Evolutionary conservation across 2,113 vertebrate genomes (phyloP), one percentile per base, ranked within the genome.

Genomic region (Mixornis gularis): DNA sequence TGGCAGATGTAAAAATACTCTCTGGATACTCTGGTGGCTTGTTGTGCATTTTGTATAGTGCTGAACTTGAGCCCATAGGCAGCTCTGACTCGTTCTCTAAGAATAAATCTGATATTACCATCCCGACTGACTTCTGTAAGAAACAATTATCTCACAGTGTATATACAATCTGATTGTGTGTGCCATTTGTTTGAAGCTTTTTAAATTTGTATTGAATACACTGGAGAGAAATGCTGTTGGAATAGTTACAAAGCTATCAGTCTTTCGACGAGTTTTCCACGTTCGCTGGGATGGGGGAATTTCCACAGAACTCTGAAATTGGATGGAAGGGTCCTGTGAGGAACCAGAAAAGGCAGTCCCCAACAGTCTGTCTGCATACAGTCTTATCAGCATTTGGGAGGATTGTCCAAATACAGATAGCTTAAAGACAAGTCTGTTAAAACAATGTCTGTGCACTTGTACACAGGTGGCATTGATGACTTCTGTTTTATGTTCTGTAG

Each of bases 401-500:
- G 70, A 29, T 7, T 72, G 38, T 34, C 43, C 40, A 63, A 55
- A 70, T 13, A 53, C 18, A 43, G n/a, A 4, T 8, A 30, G 34
- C 32, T 71, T 26, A 38, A 70, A 71, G 40, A 56, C 4, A 25
- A 46, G 60, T 34, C 30, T 59, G 10, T 44, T 72, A 34, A 63
- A 93, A 70, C 12, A 10, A 9, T 26, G 19, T 40, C 52, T 41
- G 0, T 52, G 26, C 7, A 8, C 25, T 68, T 66, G 10, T n/a
- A 6, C 13, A 7, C 17, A 6, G 32, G 15, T 41, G 27, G n/a
- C 44, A 10, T 24, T 56, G 29, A 41, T 55, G 15, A 16, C 7
- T 72, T 85, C 56, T 73, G 18, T 76, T 66, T 73, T 43, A 79
- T 49, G 1, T 95, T 87, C 85, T 92, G 3, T 90, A 99, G 99